These are phyloP conservation scores for Plestiodon gilberti DNA, from an alignment of 2,113 vertebrate genomes.

Conservation along the genomic window DNA sequence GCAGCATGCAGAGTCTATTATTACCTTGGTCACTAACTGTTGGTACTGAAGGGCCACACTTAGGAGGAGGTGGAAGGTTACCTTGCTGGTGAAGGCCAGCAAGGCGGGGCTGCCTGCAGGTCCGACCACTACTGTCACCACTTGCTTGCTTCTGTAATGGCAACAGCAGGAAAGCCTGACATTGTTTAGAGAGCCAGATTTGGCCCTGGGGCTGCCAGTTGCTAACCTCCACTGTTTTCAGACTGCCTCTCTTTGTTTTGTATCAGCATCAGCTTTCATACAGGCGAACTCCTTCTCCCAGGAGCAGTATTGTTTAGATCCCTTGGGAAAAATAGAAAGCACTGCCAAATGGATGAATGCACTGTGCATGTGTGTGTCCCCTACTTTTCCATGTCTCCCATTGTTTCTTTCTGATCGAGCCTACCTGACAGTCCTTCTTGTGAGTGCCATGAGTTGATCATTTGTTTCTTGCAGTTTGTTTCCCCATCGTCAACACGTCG, in stretches of 20 bases:
- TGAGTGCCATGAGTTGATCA: neutral
- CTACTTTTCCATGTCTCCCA: neutral
- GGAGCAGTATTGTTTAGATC: too few relatives aligned
- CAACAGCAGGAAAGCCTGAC: too few relatives aligned
- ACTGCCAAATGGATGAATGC: neutral
- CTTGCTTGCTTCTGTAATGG: neutral
- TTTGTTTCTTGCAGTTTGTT: conserved; percentile 7
- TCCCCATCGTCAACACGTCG: neutral
- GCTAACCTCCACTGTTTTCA: neutral
- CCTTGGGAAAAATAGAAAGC: neutral
- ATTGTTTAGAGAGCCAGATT: neutral
- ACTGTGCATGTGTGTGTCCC: too few relatives aligned
- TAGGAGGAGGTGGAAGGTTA: neutral
- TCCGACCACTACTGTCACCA: neutral
- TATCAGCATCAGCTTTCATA: too few relatives aligned
- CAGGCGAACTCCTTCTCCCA: neutral
- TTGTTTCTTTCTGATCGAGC: neutral
- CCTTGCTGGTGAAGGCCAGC: neutral
- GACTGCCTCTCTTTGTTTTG: too few relatives aligned
- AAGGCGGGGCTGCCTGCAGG: neutral
- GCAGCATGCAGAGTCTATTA: neutral
- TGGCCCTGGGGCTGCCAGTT: neutral
- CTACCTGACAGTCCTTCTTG: neutral
- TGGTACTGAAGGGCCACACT: too few relatives aligned
- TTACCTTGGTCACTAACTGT: neutral